Base-by-base conservation (phyloP, 2,888 invertebrate genomes). In the Epirrita christyi region DNA sequence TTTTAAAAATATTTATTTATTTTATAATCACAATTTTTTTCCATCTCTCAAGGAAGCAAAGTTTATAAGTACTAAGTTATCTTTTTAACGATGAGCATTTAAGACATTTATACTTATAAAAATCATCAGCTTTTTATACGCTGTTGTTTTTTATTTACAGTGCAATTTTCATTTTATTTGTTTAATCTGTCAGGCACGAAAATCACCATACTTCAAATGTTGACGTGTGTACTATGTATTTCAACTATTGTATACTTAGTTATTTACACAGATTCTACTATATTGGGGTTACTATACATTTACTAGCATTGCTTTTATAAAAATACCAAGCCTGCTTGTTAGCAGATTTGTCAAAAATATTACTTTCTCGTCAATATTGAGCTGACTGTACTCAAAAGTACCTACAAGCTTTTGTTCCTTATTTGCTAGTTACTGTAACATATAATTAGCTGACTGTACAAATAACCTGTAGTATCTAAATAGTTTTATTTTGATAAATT, bases 61-160 rank as follows among this genome's bases (percentile, higher is more conserved):
- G 67, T 67, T 50, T 64, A 63, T 51, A 65, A 67, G 64, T 58
- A 46, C 48, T 40, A 49, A 55, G 51, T 59, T 21, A 49, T 37
- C 55, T 67, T 76, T 71, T 73, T 76, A 81, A 82, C 75, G 78
- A 76, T 81, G 80, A 82, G 81, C 60, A 73, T 71, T 78, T 64
- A 73, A 65, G 71, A 69, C 68, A 73, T 78, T 55, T 48, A 77
- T 75, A 21, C 21, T 21, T 21, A 60, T 51, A 63, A 80, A 76
- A 80, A 73, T 71, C 66, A 69, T 69, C 66, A 71, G 72, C 71
- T 71, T 73, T 2, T 3, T 69, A 58, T 63, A 55, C 57, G 48
- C 63, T 66, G 63, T 62, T 59, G 59, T 64, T 45, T 61, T n/a
- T 55, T 65, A 67, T 68, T 32, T 68, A 68, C 68, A 68, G 62